Base-by-base conservation (phyloP, 2,888 invertebrate species). In the Maniola hyperantus region DNA sequence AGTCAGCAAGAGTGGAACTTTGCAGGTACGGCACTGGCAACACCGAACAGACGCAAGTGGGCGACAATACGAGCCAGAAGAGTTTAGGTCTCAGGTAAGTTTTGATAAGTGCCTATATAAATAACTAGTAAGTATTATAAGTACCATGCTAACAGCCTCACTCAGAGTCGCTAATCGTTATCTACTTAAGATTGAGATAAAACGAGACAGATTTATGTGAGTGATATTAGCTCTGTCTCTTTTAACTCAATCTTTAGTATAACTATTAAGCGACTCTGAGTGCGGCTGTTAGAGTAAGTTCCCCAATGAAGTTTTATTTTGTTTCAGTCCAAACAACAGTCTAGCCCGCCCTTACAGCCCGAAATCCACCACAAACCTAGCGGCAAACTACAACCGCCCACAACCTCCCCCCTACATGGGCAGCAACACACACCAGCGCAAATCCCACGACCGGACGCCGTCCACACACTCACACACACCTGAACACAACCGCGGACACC, bases 271-370 rank as follows among this genome's bases (percentile, higher is more conserved):
- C n/a, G n/a, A n/a, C n/a, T n/a, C n/a, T n/a, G n/a, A n/a, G n/a
- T n/a, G n/a, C n/a, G n/a, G n/a, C n/a, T n/a, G n/a, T n/a, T n/a
- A n/a, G n/a, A n/a, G n/a, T n/a, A n/a, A n/a, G n/a, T n/a, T n/a
- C n/a, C n/a, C n/a, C n/a, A n/a, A n/a, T n/a, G n/a, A n/a, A n/a
- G n/a, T n/a, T 26, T 20, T 15, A 0, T 36, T 20, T 57, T 20
- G 64, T 67, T 81, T 2, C 83, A 94, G 94, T 71, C 94, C 94
- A 8, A 93, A 88, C 81, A 94, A 92, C 77, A 94, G 94, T 72
- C 84, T 93, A 2, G 89, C 84, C 34, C 89, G 93, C 6, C 87
- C 93, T 0, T 88, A 89, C 76, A 94, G 93, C 63, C 93, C 93
- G 0, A 89, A 93, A 62, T 86, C 90, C 0, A 78, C 83, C 2